Conservation (phyloP, 2,888 invertebrate genomes). For the Drosophila demipolita region DNA sequence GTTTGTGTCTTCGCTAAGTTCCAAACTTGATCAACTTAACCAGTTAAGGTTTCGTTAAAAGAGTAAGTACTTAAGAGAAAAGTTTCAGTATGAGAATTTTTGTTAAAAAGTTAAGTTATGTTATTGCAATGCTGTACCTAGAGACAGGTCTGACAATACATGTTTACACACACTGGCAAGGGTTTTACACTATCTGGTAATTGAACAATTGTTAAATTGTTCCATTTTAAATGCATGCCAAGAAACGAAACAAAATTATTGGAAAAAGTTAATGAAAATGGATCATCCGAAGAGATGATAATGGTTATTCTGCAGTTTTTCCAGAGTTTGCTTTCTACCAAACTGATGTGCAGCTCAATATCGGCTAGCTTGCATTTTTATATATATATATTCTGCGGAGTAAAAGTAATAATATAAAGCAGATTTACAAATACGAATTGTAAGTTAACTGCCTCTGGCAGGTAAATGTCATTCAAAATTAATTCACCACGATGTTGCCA, state of each 20-base stretch:
- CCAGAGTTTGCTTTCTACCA: neutral
- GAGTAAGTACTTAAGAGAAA: neutral
- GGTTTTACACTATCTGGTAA: neutral
- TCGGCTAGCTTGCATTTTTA: neutral
- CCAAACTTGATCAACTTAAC: conserved; percentile 4
- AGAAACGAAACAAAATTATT: no score
- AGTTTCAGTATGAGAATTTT: neutral
- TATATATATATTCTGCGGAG: neutral
- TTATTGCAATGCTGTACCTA: neutral
- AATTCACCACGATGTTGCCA: neutral
- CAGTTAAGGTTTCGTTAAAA: conserved; percentile 24
- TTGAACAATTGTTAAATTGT: neutral
- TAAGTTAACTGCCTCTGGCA: neutral
- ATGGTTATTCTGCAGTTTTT: neutral
- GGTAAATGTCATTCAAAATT: neutral
- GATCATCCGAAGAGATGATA: neutral
- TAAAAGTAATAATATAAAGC: neutral
- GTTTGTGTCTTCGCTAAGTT: conserved; percentile 22
- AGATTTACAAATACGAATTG: neutral
- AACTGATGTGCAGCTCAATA: neutral
- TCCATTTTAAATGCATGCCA: no score
- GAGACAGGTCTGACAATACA: neutral
- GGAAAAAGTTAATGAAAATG: neutral
- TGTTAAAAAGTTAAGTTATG: neutral
- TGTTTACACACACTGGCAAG: neutral